These are phyloP conservation scores for Neodontobutis hainanensis DNA, from an alignment of 2,113 vertebrate species.

Conservation along the genomic window DNA sequence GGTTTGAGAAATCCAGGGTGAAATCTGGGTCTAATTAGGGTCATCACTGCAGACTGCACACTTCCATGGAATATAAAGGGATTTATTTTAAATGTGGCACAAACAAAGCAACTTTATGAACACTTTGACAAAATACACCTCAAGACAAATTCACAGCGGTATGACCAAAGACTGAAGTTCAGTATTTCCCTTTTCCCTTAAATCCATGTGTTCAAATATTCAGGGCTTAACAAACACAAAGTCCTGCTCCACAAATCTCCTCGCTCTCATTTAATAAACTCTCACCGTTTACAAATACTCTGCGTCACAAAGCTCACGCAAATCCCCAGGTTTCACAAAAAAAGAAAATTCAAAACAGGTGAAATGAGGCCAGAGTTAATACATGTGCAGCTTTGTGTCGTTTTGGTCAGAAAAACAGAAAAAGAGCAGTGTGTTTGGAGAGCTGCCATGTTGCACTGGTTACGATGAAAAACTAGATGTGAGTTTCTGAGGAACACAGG, in stretches of 20 bases:
- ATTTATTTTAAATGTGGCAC: too few species aligned
- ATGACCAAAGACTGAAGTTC: too few species aligned
- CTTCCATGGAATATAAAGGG: too few species aligned
- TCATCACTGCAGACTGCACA: background rate
- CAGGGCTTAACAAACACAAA: constrained; percentile 39
- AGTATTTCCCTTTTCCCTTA: background rate
- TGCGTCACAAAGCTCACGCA: constrained; percentile 15
- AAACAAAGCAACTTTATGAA: too few species aligned
- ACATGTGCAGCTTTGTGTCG: constrained; percentile 12
- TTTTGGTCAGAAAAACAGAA: constrained; percentile 11
- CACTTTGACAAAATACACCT: too few species aligned
- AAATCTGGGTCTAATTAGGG: constrained; percentile 30
- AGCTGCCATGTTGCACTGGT: background rate
- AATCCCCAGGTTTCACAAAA: constrained; percentile 39
- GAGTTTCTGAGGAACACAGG: background rate
- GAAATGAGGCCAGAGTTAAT: background rate
- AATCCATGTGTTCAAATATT: constrained; percentile 49
- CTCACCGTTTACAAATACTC: constrained; percentile 34
- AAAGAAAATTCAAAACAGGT: constrained; percentile 9
- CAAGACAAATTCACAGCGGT: too few species aligned
- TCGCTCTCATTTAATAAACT: constrained; percentile 38
- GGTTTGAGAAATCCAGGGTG: background rate
- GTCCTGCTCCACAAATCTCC: constrained; percentile 46
- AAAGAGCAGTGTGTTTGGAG: background rate
- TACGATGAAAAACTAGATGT: background rate